Evolutionary conservation across 2,797 vertebrate genomes (phyloP).

Genomic region (Labeo calbasu): DNA sequence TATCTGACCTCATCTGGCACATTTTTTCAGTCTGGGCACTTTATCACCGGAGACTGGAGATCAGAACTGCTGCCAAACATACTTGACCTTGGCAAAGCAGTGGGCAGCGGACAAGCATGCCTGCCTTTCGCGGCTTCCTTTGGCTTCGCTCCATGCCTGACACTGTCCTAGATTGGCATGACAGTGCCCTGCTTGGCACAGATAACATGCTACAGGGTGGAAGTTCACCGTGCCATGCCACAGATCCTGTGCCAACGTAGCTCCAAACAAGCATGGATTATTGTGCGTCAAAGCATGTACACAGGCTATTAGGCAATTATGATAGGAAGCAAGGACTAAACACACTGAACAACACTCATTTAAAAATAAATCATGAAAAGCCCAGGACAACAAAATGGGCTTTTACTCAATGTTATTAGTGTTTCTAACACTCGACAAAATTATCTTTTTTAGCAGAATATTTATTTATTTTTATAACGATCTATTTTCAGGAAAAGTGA

Average conservation of each 20-base stretch:
- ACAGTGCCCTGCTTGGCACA: slow-evolving; percentile 53
- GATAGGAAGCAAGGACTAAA: background rate
- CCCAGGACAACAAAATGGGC: background rate
- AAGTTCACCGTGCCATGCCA: slow-evolving; percentile 47
- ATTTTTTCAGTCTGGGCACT: slow-evolving; percentile 23
- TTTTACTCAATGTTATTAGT: background rate
- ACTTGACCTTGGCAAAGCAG: slow-evolving; percentile 64
- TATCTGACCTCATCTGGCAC: slow-evolving; percentile 32
- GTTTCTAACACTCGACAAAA: background rate
- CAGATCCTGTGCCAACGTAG: slow-evolving; percentile 39
- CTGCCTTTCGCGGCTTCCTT: slow-evolving; percentile 50
- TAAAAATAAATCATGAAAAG: background rate
- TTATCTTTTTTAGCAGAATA: background rate
- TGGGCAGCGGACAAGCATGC: slow-evolving; percentile 48
- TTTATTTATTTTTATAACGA: background rate
- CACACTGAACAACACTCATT: slow-evolving; percentile 16
- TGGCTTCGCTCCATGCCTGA: slow-evolving; percentile 55
- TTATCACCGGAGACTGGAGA: slow-evolving; percentile 48
- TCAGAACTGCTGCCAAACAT: slow-evolving; percentile 57
- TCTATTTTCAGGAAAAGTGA: background rate
- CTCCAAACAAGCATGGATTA: slow-evolving; percentile 54
- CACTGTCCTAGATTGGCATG: slow-evolving; percentile 54
- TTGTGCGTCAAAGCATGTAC: slow-evolving; percentile 50
- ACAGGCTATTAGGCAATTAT: slow-evolving; percentile 49
- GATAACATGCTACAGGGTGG: slow-evolving; percentile 51